These are phyloP conservation scores for Eulemur albifrons DNA, from an alignment of 2,797 vertebrate species.

Conservation along the genomic window DNA sequence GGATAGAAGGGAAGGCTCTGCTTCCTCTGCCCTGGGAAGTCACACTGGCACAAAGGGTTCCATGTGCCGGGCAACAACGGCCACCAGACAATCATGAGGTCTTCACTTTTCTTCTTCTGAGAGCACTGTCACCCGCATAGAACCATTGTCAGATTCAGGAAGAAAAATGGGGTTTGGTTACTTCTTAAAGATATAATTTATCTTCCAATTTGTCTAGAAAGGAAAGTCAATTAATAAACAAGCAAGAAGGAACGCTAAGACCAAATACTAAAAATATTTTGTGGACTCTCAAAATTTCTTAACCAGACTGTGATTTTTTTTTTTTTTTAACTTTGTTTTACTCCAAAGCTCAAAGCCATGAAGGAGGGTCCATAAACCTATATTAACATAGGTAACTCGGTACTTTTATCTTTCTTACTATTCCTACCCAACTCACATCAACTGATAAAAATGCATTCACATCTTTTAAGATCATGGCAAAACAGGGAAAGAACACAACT, in stretches of 20 bases:
- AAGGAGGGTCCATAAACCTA: neutral
- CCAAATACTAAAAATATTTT: neutral
- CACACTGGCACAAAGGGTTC: neutral
- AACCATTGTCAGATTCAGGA: neutral
- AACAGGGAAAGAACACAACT: neutral
- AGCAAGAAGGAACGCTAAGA: neutral
- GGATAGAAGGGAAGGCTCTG: neutral
- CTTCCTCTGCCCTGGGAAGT: neutral
- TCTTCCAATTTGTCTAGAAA: neutral
- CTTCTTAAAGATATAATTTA: neutral
- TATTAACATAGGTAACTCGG: neutral
- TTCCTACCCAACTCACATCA: neutral
- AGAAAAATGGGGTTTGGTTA: neutral
- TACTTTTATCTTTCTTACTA: neutral
- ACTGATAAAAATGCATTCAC: neutral
- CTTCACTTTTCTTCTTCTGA: neutral
- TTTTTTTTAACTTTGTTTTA: neutral
- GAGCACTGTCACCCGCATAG: neutral
- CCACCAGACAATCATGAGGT: neutral
- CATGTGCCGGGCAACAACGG: rapidly evolving
- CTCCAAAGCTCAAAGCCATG: neutral
- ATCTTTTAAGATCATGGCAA: neutral
- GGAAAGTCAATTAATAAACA: neutral
- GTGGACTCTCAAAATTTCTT: neutral
- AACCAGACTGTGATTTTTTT: neutral